Evolutionary conservation across 1,140 invertebrate genomes (phyloP), one percentile per base, ranked within the genome.

Genomic region (Ostrea denselamellosa): DNA sequence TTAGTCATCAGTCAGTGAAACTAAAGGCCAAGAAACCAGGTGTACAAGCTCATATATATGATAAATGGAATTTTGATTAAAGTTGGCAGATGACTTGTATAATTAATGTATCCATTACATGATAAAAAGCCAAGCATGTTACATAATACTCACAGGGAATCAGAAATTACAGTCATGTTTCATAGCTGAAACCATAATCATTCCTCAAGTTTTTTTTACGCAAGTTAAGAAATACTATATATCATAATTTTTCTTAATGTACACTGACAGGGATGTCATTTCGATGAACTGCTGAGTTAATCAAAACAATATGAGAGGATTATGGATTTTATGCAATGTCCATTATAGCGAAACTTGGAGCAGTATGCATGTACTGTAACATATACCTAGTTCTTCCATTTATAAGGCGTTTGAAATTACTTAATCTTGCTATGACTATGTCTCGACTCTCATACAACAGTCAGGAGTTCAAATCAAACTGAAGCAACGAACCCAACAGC

Each of bases 61-160:
- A 71, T 71, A 71, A 71, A 71, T 71, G 68, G 68, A 71, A 71
- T 71, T 71, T 71, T 71, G 68, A 71, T 71, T 71, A 28, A 71
- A 71, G 25, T 71, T 71, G 68, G 68, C 68, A 71, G 68, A 71
- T 71, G 68, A 71, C 68, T 71, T 71, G 68, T 71, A 71, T 71
- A 71, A 71, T 71, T 71, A 71, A 71, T 28, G 68, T 28, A 25
- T 25, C 68, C 68, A 71, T 71, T 28, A 71, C 68, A 71, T 71
- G 68, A 71, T 71, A 71, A 71, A 71, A 71, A 71, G 68, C 68
- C 28, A 25, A 28, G 68, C 68, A 71, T 71, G 68, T 71, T 71
- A 34, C 68, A 71, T 71, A 71, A 71, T 71, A 34, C 68, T 71
- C 68, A 71, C 10, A 71, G 12, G 25, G 68, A 25, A 25, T 10